Conservation (phyloP, 2,888 invertebrate genomes). For the Galeruca laticollis region DNA sequence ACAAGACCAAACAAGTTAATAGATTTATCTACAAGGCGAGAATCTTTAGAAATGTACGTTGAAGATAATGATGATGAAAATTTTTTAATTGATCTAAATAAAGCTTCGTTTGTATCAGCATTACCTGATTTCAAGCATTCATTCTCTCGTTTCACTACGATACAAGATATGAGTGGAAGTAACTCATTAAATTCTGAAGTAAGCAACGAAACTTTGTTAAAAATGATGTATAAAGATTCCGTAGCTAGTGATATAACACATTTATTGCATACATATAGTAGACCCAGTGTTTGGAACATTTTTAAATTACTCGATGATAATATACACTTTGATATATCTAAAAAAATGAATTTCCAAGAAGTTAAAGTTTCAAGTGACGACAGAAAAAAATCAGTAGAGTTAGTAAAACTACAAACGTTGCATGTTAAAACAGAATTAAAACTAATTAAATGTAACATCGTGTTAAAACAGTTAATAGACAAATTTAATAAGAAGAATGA, state of each 20-base stretch:
- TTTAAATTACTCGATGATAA: constrained; percentile 43
- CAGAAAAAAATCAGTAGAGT: constrained; percentile 37
- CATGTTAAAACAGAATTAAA: constrained; percentile 50
- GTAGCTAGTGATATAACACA: constrained; percentile 13
- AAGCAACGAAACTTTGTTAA: constrained; percentile 7
- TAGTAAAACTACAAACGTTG: constrained; percentile 45
- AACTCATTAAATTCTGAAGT: neutral
- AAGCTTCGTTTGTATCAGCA: neutral
- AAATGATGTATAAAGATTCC: neutral
- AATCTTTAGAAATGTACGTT: constrained; percentile 20
- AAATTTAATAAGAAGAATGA: constrained; percentile 45
- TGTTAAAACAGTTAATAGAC: constrained; percentile 41
- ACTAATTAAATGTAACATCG: constrained; percentile 43
- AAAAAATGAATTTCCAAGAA: constrained; percentile 26
- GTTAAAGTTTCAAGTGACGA: constrained; percentile 8
- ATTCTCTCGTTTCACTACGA: neutral
- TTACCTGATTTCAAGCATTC: neutral
- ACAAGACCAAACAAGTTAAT: constrained; percentile 23
- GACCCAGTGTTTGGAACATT: constrained; percentile 45
- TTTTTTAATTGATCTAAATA: neutral
- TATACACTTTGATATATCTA: constrained; percentile 40
- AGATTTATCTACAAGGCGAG: constrained; percentile 25
- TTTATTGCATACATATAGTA: constrained; percentile 45
- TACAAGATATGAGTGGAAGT: neutral
- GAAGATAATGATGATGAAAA: constrained; percentile 16